Base-by-base conservation (phyloP, 2,888 invertebrate genomes). In the Acleris cristana region DNA sequence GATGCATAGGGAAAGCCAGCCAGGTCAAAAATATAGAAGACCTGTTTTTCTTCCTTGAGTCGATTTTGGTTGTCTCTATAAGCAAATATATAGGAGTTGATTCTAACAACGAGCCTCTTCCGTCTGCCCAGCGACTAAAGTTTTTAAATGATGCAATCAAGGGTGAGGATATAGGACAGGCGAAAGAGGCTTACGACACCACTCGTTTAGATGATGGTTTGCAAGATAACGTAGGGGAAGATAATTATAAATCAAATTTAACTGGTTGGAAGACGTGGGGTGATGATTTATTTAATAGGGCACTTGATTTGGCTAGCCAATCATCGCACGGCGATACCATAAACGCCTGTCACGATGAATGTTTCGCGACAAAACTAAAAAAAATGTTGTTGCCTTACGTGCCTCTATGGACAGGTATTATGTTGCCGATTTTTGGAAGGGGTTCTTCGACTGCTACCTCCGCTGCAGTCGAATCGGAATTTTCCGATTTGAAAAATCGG, bases 1-100 rank as follows among this genome's bases (percentile, higher is more conserved):
- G 55, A n/a, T 65, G 65, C 55, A 21, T 65, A 1, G 65, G 55
- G 6, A 60, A 65, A 51, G 51, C 65, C 1, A 54, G 18, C 8
- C 44, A 59, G 49, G 40, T 60, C 0, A 30, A 26, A 14, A 51
- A 49, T 18, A 3, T 59, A 8, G 48, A 65, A 1, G 55, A 60
- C 1, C 21, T 55, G 18, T 1, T 12, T 26, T 30, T 30, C 12
- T 55, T 49, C 18, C 6, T 64, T 4, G 65, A 65, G 16, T 65
- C 65, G 6, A 53, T 59, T 3, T 21, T 65, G 10, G 59, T 65
- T 6, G 54, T 65, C 59, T 21, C 21, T 21, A 19, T 65, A 8
- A 64, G 64, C 34, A 2, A 34, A 54, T 59, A 53, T 34, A 34
- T 65, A 12, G 65, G 61, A 2, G 40, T 2, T 2, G 40, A 60